These are phyloP conservation scores for Lophura nycthemera DNA, from an alignment of 2,113 vertebrate species.

Conservation along the genomic window DNA sequence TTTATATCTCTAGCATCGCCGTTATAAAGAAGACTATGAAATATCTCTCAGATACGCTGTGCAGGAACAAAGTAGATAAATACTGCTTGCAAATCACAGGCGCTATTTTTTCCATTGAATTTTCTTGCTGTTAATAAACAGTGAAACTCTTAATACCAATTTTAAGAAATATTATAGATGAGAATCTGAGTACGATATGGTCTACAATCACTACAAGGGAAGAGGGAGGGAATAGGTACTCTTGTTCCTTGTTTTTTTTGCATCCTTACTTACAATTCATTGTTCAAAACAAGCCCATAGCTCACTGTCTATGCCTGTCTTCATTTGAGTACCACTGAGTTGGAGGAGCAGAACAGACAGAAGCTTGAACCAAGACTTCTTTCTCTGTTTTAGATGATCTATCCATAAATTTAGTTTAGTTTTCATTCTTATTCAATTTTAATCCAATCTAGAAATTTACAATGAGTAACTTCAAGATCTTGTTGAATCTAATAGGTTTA, in stretches of 20 bases:
- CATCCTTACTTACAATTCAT: background rate
- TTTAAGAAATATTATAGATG: background rate
- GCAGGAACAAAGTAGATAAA: constrained; percentile 44
- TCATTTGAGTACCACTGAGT: background rate
- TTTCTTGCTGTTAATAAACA: constrained; percentile 32
- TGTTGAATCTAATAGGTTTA: background rate
- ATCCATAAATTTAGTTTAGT: background rate
- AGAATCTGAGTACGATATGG: background rate
- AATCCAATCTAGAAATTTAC: background rate
- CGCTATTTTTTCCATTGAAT: background rate
- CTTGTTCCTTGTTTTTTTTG: background rate
- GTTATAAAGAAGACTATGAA: constrained; percentile 46
- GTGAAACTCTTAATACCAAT: constrained; percentile 1
- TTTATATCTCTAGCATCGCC: constrained; percentile 59
- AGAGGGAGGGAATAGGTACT: background rate
- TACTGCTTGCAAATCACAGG: constrained; percentile 12
- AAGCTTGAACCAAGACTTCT: background rate
- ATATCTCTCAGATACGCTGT: constrained; percentile 42
- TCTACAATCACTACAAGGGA: background rate
- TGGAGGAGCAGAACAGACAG: background rate
- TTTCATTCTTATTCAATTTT: background rate
- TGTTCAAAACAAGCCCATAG: background rate
- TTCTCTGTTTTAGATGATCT: background rate
- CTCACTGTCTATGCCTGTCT: background rate
- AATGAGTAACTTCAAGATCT: background rate